These are phyloP conservation scores for Semotilus atromaculatus DNA, from an alignment of 2,797 vertebrate species.

Conservation along the genomic window DNA sequence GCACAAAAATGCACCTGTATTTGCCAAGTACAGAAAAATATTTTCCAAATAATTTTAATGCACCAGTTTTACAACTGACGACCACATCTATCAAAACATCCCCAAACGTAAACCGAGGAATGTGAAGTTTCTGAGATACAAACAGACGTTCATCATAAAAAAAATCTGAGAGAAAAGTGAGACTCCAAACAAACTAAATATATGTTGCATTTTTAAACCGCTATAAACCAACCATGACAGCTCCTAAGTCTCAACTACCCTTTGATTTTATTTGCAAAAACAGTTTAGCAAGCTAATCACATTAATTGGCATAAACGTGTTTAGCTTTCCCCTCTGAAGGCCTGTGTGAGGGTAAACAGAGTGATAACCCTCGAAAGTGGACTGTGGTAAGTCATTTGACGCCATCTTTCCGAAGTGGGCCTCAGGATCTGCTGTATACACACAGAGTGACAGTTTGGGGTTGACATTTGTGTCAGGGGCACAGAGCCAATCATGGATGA, in stretches of 20 bases:
- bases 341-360: slow-evolving; percentile 61
- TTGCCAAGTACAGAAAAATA: slow-evolving; percentile 14
- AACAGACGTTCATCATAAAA: not conserved
- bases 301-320: slow-evolving; percentile 79
- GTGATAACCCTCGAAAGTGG: slow-evolving; percentile 61
- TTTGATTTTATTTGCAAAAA: slow-evolving; percentile 76
- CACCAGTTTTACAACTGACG: not conserved
- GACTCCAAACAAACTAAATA: not conserved
- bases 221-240: slow-evolving; percentile 52
- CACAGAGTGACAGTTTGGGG: slow-evolving; percentile 70
- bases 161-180: not conserved
- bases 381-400: slow-evolving; percentile 62
- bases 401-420: slow-evolving; percentile 58
- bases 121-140: slow-evolving; percentile 23
- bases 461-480: slow-evolving; percentile 77
- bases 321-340: slow-evolving; percentile 74
- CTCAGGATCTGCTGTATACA: slow-evolving; percentile 72
- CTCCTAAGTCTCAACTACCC: slow-evolving; percentile 27
- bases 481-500: slow-evolving; percentile 79
- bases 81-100: slow-evolving; percentile 31
- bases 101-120: slow-evolving; percentile 6
- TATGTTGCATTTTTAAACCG: not conserved
- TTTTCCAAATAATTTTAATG: slow-evolving; percentile 30
- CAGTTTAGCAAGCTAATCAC: slow-evolving; percentile 77
- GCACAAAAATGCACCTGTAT: not conserved